A percentile compares a stretch with the other conserved stretches of the same genome.
Conservation (phyloP, 2,888 invertebrate species). For the Cataglyphis albicans region DNA sequence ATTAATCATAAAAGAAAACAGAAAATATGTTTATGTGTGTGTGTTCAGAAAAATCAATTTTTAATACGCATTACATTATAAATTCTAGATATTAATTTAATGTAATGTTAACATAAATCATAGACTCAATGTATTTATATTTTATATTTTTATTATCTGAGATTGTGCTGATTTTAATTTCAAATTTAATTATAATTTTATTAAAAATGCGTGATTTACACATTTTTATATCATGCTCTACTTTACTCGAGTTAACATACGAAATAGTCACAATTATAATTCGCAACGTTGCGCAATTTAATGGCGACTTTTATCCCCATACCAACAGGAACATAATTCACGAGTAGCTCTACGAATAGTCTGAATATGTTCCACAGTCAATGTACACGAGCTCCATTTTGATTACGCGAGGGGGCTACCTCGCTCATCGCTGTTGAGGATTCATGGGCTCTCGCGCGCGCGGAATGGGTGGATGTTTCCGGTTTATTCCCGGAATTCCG, state of each 20-base stretch:
- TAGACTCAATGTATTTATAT: not conserved
- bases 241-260: not conserved
- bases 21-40: not conserved
- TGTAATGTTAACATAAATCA: not conserved
- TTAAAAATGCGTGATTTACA: not conserved
- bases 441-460: conserved; percentile 59
- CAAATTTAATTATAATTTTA: conserved; percentile 17
- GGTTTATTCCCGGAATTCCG: conserved; percentile 81
- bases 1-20: not conserved
- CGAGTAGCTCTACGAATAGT: conserved; percentile 16
- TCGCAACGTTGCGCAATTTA: not conserved
- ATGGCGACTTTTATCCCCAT: not conserved
- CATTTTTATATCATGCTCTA: not conserved
- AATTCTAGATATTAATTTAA: not conserved
- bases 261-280: conserved; percentile 20
- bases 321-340: conserved; percentile 19
- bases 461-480: conserved; percentile 73
- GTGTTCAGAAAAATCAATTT: not conserved
- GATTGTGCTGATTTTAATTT: not conserved
- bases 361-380: conserved; percentile 59
- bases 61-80: not conserved
- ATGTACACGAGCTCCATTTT: conserved; percentile 59
- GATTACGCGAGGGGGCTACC: conserved; percentile 30
- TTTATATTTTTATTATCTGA: not conserved
- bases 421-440: conserved; percentile 44